Base-by-base conservation (phyloP, 1,140 invertebrate species). In the Maconellicoccus hirsutus region DNA sequence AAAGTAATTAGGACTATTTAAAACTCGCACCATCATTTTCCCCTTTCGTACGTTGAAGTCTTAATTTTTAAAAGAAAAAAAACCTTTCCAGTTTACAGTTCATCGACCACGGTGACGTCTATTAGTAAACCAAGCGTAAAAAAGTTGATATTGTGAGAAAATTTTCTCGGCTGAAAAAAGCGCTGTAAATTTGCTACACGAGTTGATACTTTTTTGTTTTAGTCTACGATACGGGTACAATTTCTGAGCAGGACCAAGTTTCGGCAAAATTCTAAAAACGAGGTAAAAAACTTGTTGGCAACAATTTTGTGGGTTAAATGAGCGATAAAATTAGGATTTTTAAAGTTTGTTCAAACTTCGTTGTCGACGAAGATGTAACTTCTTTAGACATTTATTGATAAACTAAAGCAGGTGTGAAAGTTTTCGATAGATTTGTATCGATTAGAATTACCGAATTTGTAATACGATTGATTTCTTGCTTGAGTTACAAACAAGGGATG, bases 321-420 rank as follows among this genome's bases (percentile, higher is more conserved):
- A 52, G 42, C 42, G 42, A 52, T 52, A 52, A 52, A 52, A 52
- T 52, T 52, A 52, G n/a, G 42, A 14, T 16, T 33, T 52, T 52
- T 52, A 52, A 19, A 52, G 42, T 52, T 52, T 52, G 4, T 16
- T 16, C n/a, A 52, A 52, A 52, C 42, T 52, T 52, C 6, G 10
- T n/a, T n/a, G n/a, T 38, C 33, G 42, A 4, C 42, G 6, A 52
- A 33, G 4, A 33, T 33, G 29, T 33, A 33, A 33, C 29, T 33
- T 33, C 29, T 33, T 33, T 33, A 33, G 29, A 33, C 29, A 12
- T 33, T 33, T 52, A 52, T 52, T 52, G 42, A 52, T 52, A 52
- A 52, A 52, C 42, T 52, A 52, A 52, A 52, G 42, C 42, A 52
- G 42, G 42, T 52, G 42, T 52, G 42, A 52, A 52, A 52, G 42